Percentiles rank a stretch among this genome's conserved stretches.
Evolutionary conservation across 2,888 invertebrate species (phyloP).

Genomic region (Campoplex nolae): DNA sequence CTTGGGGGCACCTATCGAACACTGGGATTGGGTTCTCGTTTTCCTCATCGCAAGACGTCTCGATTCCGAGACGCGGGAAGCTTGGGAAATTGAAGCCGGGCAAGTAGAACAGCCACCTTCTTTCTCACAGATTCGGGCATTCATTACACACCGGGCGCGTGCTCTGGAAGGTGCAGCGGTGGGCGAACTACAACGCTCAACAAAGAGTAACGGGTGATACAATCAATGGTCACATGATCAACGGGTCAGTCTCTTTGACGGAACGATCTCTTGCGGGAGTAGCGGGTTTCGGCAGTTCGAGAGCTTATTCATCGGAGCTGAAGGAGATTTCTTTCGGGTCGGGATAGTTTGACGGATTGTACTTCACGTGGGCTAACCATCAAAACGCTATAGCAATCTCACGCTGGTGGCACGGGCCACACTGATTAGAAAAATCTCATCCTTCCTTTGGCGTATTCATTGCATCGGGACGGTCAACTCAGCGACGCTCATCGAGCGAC

Average conservation of each 20-base stretch:
- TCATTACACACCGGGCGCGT: slow-evolving; percentile 17
- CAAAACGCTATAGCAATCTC: slow-evolving; percentile 12
- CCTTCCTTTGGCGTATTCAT: not conserved
- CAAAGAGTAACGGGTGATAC: no score
- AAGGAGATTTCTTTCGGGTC: slow-evolving; percentile 55
- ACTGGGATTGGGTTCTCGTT: slow-evolving; percentile 29
- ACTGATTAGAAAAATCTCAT: slow-evolving; percentile 18
- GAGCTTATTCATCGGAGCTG: slow-evolving; percentile 32
- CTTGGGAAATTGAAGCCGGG: slow-evolving; percentile 7
- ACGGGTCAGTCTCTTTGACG: no score
- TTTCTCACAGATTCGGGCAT: not conserved
- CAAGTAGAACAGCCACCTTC: not conserved
- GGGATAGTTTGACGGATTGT: slow-evolving; percentile 54
- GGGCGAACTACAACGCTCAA: no score
- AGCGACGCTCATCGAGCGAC: not conserved
- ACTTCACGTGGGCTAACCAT: slow-evolving; percentile 45
- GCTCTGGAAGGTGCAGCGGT: slow-evolving; percentile 13
- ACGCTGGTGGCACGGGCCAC: slow-evolving; percentile 23
- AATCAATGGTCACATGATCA: no score
- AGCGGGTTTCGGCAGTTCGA: slow-evolving; percentile 60
- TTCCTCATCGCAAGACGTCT: not conserved
- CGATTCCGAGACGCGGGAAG: slow-evolving; percentile 7
- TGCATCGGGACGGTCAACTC: not conserved
- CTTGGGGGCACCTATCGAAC: not conserved
- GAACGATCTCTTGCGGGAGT: not conserved